A percentile compares a stretch with the other conserved stretches of the same genome.
These are phyloP conservation scores for Petrocephalus schoutedeni DNA, from an alignment of 2,797 vertebrate genomes.

Conservation along the genomic window DNA sequence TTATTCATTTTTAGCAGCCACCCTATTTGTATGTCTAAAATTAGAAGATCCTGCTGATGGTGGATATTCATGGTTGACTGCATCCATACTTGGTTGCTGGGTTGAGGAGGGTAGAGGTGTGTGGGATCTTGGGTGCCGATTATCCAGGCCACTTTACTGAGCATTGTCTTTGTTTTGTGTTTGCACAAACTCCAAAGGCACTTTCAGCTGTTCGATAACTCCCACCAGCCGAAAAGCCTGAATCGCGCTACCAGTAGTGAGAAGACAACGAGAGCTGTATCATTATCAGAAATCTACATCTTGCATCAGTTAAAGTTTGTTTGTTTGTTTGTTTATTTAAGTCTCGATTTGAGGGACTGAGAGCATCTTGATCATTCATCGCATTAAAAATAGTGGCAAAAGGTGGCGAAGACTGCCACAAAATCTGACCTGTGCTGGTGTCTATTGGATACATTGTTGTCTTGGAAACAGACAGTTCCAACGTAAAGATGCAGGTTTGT, in stretches of 20 bases:
- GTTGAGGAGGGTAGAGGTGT: neutral
- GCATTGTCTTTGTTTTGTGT: neutral
- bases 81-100: neutral
- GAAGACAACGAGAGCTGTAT: neutral
- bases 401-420: neutral
- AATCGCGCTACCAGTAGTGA: neutral
- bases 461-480: conserved; percentile 22
- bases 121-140: neutral
- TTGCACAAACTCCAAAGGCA: neutral
- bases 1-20: neutral
- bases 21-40: neutral
- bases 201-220: neutral
- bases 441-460: conserved; percentile 17
- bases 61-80: neutral
- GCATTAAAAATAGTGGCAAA: neutral
- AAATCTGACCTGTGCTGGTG: neutral
- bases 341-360: neutral
- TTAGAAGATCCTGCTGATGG: neutral
- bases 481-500: conserved; percentile 13
- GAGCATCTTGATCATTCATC: neutral
- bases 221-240: neutral
- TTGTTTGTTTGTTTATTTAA: neutral
- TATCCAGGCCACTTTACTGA: neutral
- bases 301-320: neutral
- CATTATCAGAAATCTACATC: neutral